phyloP scores from a whole-genome alignment of 2,888 invertebrate species.

The Pollenia angustigena region DNA sequence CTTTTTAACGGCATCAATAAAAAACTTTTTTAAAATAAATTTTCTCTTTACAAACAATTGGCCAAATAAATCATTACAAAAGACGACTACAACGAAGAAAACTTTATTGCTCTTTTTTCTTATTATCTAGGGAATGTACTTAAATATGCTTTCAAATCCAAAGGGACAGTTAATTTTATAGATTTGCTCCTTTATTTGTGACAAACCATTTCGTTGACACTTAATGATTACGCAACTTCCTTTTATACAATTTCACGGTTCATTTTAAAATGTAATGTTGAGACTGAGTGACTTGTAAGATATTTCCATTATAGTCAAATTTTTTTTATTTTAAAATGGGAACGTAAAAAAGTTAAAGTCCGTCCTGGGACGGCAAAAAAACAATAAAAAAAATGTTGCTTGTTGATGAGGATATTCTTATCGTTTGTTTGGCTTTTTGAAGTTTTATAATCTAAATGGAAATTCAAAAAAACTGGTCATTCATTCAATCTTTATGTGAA shows the following conservation, averaged over 20 bases:
- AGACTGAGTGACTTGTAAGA: constrained; percentile 45
- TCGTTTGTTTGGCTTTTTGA: constrained; percentile 26
- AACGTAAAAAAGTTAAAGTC: not conserved
- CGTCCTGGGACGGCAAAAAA: not conserved
- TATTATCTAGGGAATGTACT: constrained; percentile 22
- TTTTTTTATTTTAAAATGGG: not conserved
- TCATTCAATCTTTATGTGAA: constrained; percentile 44
- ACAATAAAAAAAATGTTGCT: not conserved
- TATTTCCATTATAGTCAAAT: constrained; percentile 30
- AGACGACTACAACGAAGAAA: constrained; percentile 5
- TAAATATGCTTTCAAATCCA: constrained; percentile 27
- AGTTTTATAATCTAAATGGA: constrained; percentile 50
- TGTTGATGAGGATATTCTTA: constrained; percentile 1
- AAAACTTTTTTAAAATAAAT: not conserved
- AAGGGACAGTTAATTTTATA: constrained; percentile 4
- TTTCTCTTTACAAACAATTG: constrained; percentile 9
- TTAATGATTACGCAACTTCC: not conserved
- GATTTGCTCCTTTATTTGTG: not conserved
- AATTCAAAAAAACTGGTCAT: constrained; percentile 32
- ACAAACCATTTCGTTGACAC: not conserved
- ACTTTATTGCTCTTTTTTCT: not conserved
- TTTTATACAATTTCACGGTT: constrained; percentile 11
- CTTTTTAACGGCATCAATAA: not conserved
- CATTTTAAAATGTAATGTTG: constrained; percentile 45
- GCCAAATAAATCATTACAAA: constrained; percentile 3